Evolutionary conservation across 2,797 vertebrate genomes (phyloP).

Genomic region (Carduelis carduelis): DNA sequence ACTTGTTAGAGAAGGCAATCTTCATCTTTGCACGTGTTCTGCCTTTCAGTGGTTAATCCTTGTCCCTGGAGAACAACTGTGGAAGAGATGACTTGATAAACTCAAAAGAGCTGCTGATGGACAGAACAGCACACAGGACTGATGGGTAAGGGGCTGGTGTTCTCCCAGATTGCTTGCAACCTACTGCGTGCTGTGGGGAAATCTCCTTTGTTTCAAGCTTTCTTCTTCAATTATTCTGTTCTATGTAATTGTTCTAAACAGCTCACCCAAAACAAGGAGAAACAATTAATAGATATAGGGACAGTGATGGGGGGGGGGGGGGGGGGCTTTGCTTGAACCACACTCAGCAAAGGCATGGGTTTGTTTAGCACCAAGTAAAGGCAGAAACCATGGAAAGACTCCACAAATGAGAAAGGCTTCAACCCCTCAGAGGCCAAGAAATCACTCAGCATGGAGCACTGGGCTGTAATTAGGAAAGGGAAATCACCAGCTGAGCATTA

Average conservation of each 20-base stretch:
- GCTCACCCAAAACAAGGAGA: background rate
- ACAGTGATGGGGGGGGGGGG: no score
- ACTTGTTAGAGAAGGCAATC: background rate
- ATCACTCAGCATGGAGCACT: background rate
- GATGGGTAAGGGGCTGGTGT: background rate
- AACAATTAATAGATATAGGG: background rate
- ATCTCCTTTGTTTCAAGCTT: background rate
- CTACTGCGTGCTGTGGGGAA: background rate
- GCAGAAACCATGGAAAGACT: background rate
- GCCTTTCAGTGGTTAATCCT: background rate
- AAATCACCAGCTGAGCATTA: constrained; percentile 11
- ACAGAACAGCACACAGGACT: background rate
- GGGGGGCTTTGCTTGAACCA: background rate
- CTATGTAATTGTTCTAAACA: background rate
- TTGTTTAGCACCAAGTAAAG: background rate
- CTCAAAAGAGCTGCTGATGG: background rate
- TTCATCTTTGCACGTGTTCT: background rate
- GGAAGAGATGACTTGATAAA: background rate
- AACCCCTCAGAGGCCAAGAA: background rate
- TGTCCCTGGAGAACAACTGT: background rate
- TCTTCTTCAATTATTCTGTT: background rate
- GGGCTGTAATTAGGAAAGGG: constrained; percentile 55
- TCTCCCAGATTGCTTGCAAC: background rate
- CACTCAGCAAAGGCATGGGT: background rate
- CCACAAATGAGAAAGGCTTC: background rate